phyloP scores from a whole-genome alignment of 1,140 invertebrate species.

The Zaprionus vittiger region DNA sequence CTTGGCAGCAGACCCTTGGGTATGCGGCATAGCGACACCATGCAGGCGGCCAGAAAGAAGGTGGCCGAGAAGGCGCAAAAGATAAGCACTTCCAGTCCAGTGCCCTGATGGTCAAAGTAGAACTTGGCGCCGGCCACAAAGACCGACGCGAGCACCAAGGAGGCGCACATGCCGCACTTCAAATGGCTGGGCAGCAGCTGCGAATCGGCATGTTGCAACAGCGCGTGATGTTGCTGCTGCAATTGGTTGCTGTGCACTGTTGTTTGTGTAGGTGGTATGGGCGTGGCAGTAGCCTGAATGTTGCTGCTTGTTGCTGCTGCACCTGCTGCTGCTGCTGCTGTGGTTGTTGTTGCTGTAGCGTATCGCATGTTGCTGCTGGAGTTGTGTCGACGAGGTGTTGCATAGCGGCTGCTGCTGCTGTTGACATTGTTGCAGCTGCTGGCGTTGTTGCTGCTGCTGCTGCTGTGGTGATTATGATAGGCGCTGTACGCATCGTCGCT shows the following conservation, averaged over 20 bases:
- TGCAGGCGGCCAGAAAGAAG: slow-evolving; percentile 87
- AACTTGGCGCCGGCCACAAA: slow-evolving; percentile 89
- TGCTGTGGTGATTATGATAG: slow-evolving; percentile 59
- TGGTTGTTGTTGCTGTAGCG: slow-evolving; percentile 34
- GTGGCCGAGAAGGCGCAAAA: slow-evolving; percentile 88
- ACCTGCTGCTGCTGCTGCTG: slow-evolving; percentile 1
- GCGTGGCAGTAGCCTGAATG: slow-evolving; percentile 19
- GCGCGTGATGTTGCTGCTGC: slow-evolving; percentile 65
- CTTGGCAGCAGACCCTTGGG: slow-evolving; percentile 63
- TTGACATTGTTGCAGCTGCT: slow-evolving; percentile 36
- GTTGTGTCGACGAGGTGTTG: slow-evolving; percentile 66
- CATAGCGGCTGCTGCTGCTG: slow-evolving; percentile 55
- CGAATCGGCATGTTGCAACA: slow-evolving; percentile 68
- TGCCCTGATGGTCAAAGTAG: slow-evolving; percentile 88
- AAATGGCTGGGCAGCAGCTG: slow-evolving; percentile 85
- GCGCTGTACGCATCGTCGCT: slow-evolving; percentile 71
- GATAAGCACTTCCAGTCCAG: slow-evolving; percentile 87
- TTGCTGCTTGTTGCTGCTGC: background rate
- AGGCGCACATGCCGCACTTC: slow-evolving; percentile 88
- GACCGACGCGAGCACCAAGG: slow-evolving; percentile 87
- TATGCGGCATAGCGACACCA: slow-evolving; percentile 85
- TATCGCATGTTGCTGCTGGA: slow-evolving; percentile 68
- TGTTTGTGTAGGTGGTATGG: slow-evolving; percentile 42
- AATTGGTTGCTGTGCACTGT: slow-evolving; percentile 52
- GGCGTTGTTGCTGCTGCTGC: slow-evolving; percentile 39